Conservation (phyloP, 2,888 invertebrate genomes). For the Ptychoptera albimana region DNA sequence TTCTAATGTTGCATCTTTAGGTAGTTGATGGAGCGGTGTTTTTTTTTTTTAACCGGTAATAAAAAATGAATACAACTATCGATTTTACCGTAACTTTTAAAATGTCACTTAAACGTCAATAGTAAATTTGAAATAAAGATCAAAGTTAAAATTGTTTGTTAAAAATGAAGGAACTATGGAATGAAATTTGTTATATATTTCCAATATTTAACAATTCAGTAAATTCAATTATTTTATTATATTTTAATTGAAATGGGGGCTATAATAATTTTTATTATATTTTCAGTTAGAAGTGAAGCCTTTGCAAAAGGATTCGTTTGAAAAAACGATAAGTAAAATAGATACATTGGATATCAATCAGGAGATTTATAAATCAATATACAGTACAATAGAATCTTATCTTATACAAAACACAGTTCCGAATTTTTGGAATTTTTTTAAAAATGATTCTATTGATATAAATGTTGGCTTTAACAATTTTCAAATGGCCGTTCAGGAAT, state of each 20-base stretch:
- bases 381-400: constrained; percentile 19
- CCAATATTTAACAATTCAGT: constrained; percentile 21
- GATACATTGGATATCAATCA: constrained; percentile 12
- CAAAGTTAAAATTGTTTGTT: too few relatives aligned
- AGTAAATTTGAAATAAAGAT: too few relatives aligned
- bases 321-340: constrained; percentile 11
- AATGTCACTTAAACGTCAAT: too few relatives aligned
- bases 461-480: constrained; percentile 18
- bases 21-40: too few relatives aligned
- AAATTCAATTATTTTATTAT: constrained; percentile 3
- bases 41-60: too few relatives aligned
- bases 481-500: constrained; percentile 21
- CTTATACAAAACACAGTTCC: constrained; percentile 22
- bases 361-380: constrained; percentile 18
- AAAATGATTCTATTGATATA: constrained; percentile 10
- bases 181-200: constrained; percentile 13
- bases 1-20: too few relatives aligned
- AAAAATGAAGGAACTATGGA: too few relatives aligned
- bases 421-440: constrained; percentile 25
- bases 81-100: too few relatives aligned
- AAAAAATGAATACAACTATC: too few relatives aligned
- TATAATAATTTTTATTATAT: constrained; percentile 4
- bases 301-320: constrained; percentile 12
- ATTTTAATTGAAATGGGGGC: constrained; percentile 5
- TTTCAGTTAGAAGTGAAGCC: constrained; percentile 2